Evolutionary conservation across 2,888 invertebrate genomes (phyloP).

Genomic region (Amphiduros pacificus): DNA sequence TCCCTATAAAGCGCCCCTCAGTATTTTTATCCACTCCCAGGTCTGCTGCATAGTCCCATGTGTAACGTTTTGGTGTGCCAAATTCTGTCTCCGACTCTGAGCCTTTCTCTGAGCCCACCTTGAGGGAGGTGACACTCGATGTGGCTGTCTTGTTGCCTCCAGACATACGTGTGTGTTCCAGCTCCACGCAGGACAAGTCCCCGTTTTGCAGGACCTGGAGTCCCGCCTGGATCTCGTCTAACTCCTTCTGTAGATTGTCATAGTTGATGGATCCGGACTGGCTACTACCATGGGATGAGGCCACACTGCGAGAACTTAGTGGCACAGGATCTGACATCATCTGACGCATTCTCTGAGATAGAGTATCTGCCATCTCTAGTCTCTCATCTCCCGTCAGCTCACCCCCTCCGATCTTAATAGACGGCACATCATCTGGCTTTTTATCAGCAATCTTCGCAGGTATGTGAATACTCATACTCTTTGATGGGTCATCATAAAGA

Average conservation of each 20-base stretch:
- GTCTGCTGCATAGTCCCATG: conserved; percentile 47
- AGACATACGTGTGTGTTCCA: neutral
- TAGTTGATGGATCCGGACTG: conserved; percentile 34
- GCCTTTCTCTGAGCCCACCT: conserved; percentile 14
- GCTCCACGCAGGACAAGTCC: conserved; percentile 2
- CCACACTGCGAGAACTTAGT: neutral
- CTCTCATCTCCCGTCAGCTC: too few species aligned
- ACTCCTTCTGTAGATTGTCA: conserved; percentile 41
- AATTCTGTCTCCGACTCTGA: conserved; percentile 21
- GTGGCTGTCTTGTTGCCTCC: conserved; percentile 12
- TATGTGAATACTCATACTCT: too few species aligned
- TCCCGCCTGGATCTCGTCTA: conserved; percentile 52
- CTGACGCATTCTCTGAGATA: neutral
- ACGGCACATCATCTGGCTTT: too few species aligned
- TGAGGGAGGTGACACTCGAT: conserved; percentile 25
- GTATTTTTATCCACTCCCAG: conserved; percentile 23
- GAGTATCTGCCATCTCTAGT: neutral
- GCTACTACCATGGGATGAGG: conserved; percentile 20
- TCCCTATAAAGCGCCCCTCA: conserved; percentile 4
- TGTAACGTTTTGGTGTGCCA: conserved; percentile 10
- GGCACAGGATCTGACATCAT: neutral
- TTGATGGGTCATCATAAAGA: conserved; percentile 21
- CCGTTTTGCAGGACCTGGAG: conserved; percentile 30
- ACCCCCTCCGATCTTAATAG: too few species aligned
- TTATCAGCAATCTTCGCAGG: too few species aligned